Percentiles rank a stretch among this genome's conserved stretches.
Evolutionary conservation across 2,113 vertebrate genomes (phyloP).

Genomic region (Tachysurus vachellii): DNA sequence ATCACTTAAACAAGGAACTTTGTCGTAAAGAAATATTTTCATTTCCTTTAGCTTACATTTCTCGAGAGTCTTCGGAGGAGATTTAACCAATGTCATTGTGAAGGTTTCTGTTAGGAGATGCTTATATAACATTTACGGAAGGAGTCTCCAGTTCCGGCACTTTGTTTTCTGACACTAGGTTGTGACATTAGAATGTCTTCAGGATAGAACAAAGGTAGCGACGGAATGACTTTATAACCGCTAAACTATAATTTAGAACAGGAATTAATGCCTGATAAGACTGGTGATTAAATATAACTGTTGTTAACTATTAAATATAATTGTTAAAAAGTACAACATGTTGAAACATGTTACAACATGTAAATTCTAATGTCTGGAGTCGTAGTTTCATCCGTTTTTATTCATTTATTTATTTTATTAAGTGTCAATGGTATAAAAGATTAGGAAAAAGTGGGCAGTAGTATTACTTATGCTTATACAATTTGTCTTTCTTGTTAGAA

Average conservation of each 20-base stretch:
- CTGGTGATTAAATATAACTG: background rate
- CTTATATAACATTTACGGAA: background rate
- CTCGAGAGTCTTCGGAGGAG: no score
- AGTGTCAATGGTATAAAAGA: background rate
- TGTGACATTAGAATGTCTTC: background rate
- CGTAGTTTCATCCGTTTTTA: background rate
- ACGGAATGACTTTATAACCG: background rate
- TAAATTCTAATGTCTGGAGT: background rate
- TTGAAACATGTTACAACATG: background rate
- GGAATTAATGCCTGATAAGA: background rate
- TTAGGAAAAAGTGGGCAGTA: background rate
- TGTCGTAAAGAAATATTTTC: background rate
- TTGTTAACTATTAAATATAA: background rate
- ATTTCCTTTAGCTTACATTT: constrained; percentile 22
- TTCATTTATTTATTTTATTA: background rate
- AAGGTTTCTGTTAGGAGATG: background rate
- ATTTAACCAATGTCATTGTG: background rate
- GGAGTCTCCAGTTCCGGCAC: background rate
- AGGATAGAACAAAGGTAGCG: background rate
- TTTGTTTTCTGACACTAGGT: background rate
- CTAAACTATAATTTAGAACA: background rate
- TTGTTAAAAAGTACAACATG: background rate
- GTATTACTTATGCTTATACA: background rate
- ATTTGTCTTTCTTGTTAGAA: background rate
- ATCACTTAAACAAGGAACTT: background rate